Evolutionary conservation across 2,113 vertebrate species (phyloP).

Genomic region (Callospermophilus lateralis): DNA sequence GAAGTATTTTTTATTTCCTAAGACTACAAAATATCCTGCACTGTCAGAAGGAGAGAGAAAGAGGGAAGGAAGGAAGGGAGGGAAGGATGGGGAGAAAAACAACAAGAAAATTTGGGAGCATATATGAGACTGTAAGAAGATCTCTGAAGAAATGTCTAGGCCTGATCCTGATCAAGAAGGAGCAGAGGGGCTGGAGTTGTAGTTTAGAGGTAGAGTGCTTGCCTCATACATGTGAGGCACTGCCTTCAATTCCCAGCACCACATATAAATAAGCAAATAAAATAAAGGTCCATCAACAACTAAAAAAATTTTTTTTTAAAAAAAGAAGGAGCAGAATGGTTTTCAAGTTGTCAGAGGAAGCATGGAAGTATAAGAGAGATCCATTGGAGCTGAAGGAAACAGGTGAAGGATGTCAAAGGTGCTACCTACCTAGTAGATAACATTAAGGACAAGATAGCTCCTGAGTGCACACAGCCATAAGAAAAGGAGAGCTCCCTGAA

Average conservation of each 20-base stretch:
- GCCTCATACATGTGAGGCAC: too few relatives aligned
- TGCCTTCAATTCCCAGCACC: too few relatives aligned
- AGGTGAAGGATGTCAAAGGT: neutral
- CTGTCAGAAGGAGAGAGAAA: neutral
- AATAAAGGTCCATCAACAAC: too few relatives aligned
- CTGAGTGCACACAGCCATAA: neutral
- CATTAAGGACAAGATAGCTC: neutral
- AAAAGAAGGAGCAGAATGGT: neutral
- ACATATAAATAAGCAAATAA: too few relatives aligned
- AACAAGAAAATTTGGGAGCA: neutral
- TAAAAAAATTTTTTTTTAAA: too few relatives aligned
- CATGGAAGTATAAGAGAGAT: neutral
- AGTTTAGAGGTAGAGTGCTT: too few relatives aligned
- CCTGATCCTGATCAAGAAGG: neutral
- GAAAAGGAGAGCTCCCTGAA: neutral
- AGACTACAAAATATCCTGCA: neutral
- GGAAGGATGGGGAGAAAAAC: neutral
- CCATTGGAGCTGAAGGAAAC: neutral
- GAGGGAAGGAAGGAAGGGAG: too few relatives aligned
- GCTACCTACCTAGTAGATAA: neutral
- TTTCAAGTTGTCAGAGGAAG: constrained; percentile 13
- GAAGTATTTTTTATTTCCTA: neutral
- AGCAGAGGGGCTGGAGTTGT: neutral
- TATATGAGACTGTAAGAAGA: neutral
- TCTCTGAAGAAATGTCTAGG: neutral